These are phyloP conservation scores for Vidua chalybeata DNA, from an alignment of 2,113 vertebrate genomes.

Conservation along the genomic window DNA sequence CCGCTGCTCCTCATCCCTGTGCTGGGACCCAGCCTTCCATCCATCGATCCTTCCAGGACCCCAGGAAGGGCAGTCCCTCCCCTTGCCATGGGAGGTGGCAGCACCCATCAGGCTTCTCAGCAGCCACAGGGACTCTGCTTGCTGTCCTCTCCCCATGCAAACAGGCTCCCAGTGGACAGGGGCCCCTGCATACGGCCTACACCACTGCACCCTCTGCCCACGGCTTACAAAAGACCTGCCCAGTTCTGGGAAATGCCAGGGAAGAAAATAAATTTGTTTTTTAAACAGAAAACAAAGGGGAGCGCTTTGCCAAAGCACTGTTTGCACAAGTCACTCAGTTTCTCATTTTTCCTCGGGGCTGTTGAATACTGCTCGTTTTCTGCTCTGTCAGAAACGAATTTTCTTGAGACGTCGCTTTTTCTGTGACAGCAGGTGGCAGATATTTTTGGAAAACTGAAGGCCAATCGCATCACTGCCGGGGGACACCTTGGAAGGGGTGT, in stretches of 20 bases:
- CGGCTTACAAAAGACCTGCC: neutral
- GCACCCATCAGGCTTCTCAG: neutral
- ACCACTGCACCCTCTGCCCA: neutral
- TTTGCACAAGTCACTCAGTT: neutral
- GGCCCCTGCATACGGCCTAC: neutral
- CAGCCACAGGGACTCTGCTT: neutral
- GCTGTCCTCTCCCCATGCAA: neutral
- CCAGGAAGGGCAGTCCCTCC: neutral
- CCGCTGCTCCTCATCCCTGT: accelerated
- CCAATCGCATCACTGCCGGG: neutral
- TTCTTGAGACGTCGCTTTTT: neutral
- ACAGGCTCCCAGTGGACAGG: neutral
- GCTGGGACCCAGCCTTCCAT: neutral
- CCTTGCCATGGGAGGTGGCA: accelerated
- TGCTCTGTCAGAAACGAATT: neutral
- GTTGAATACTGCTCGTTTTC: neutral
- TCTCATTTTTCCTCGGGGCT: neutral
- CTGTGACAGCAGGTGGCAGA: neutral
- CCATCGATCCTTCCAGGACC: neutral
- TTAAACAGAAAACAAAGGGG: neutral
- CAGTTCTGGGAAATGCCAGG: neutral
- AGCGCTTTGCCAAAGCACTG: neutral
- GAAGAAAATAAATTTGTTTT: neutral
- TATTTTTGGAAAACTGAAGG: neutral
- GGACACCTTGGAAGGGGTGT: neutral